Base-by-base conservation (phyloP, 2,888 invertebrate species). In the Noctua pronuba region DNA sequence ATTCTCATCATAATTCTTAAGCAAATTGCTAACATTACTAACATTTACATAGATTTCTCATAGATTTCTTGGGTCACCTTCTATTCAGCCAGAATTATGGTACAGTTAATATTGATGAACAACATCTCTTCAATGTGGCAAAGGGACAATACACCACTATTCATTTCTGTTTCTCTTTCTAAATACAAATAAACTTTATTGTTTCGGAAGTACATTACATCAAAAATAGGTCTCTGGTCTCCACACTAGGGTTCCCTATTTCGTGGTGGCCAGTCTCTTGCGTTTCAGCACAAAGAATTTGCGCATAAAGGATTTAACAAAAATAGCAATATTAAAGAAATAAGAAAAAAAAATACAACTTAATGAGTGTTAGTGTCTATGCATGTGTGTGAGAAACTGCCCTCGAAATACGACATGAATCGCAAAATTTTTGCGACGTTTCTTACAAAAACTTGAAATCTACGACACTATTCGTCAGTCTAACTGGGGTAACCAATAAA, bases 1-100 rank as follows among this genome's bases (percentile, higher is more conserved):
- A 79, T 75, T 73, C 65, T 62, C 58, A 73, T 64, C 21, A 68
- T 31, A 70, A 49, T 62, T 62, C 21, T 38, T 13, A 60, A 73
- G 62, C 31, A 58, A 83, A 83, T 78, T 41, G 58, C 35, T n/a
- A n/a, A n/a, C n/a, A n/a, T n/a, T n/a, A n/a, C n/a, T n/a, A n/a
- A n/a, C 21, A 7, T 46, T 46, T n/a, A n/a, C 52, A 55, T 8
- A 18, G 18, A 58, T 1, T 7, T 0, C 7, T 60, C 28, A 5
- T 64, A 64, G 38, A 13, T 64, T 41, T 38, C 16, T 7, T 64
- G n/a, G 13, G 38, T 64, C 2, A n/a, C n/a, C 64, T 64, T 64
- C 38, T 38, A 62, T 21, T 62, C 2, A 2, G 38, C n/a, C n/a
- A 64, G 13, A 38, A 64, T 64, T 35, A 62, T 35, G 16, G 16